Conservation (phyloP, 2,888 invertebrate genomes). For the Drosophila demipolita region DNA sequence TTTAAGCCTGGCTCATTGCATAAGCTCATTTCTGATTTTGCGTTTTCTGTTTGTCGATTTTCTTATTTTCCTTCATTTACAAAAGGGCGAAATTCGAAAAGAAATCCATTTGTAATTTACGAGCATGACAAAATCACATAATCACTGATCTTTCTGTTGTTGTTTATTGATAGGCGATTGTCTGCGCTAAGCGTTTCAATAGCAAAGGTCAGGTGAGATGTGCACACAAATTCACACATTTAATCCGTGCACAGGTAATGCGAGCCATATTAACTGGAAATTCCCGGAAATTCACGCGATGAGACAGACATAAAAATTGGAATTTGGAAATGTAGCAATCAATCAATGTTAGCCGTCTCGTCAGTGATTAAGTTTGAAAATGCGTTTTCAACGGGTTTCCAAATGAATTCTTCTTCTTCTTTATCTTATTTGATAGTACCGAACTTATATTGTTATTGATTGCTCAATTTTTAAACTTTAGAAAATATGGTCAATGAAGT, state of each 20-base stretch:
- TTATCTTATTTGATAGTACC: background rate
- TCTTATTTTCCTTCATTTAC: background rate
- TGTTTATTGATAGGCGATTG: conserved; percentile 4
- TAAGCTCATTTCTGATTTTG: background rate
- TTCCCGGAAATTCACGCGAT: background rate
- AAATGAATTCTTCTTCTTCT: background rate
- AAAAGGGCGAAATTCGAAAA: conserved; percentile 30
- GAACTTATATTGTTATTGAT: background rate
- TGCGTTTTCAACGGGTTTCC: background rate
- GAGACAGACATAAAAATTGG: background rate
- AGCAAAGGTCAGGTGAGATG: conserved; percentile 24
- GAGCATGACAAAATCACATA: conserved; percentile 1
- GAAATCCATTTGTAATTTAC: background rate
- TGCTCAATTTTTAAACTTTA: background rate
- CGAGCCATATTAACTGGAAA: background rate
- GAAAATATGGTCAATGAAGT: background rate
- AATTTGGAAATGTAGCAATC: too few species aligned
- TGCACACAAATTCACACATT: conserved; percentile 16
- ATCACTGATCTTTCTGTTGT: conserved; percentile 1
- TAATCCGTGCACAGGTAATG: background rate
- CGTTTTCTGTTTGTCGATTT: background rate
- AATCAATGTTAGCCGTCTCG: background rate
- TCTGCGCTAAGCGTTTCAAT: background rate
- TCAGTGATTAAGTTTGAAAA: background rate
- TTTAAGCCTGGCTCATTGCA: background rate